These are phyloP conservation scores for Chironomus striatipennis DNA, from an alignment of 1,140 invertebrate species.

Conservation along the genomic window DNA sequence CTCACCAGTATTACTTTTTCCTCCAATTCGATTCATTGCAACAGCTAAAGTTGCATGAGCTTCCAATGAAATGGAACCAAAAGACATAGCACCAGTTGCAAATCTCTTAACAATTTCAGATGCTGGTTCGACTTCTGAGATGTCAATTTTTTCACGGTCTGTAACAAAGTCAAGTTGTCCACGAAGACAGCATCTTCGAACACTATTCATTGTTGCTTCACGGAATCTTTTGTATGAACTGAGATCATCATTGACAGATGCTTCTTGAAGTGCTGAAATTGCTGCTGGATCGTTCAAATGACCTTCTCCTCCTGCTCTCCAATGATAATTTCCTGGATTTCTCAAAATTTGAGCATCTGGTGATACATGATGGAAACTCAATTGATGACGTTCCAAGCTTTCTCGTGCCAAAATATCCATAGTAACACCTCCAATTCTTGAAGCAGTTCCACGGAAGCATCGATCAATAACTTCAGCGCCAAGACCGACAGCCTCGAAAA, in stretches of 20 bases:
- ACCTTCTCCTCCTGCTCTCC: conserved; percentile 93
- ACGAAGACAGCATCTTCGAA: conserved; percentile 79
- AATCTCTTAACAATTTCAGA: conserved; percentile 87
- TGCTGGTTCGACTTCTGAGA: conserved; percentile 86
- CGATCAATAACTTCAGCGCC: conserved; percentile 87
- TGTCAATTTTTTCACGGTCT: conserved; percentile 63
- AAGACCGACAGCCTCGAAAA: conserved; percentile 97
- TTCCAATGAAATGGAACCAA: conserved; percentile 63
- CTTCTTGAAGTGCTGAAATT: conserved; percentile 89
- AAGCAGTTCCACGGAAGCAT: conserved; percentile 91
- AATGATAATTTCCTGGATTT: conserved; percentile 93
- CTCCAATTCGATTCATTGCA: conserved; percentile 94
- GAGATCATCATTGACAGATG: conserved; percentile 69
- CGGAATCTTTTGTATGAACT: conserved; percentile 82
- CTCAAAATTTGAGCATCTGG: conserved; percentile 74
- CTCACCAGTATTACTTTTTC: conserved; percentile 96
- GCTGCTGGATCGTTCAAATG: conserved; percentile 95
- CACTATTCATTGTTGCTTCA: conserved; percentile 78
- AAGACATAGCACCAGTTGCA: conserved; percentile 48
- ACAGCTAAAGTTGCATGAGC: conserved; percentile 90
- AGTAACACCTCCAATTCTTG: conserved; percentile 87
- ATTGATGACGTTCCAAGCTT: conserved; percentile 71
- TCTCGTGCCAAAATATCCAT: conserved; percentile 86
- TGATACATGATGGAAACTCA: conserved; percentile 63
- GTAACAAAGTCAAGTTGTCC: conserved; percentile 84